Base-by-base conservation (phyloP, 2,888 invertebrate species). In the Tachystola acroxantha region DNA sequence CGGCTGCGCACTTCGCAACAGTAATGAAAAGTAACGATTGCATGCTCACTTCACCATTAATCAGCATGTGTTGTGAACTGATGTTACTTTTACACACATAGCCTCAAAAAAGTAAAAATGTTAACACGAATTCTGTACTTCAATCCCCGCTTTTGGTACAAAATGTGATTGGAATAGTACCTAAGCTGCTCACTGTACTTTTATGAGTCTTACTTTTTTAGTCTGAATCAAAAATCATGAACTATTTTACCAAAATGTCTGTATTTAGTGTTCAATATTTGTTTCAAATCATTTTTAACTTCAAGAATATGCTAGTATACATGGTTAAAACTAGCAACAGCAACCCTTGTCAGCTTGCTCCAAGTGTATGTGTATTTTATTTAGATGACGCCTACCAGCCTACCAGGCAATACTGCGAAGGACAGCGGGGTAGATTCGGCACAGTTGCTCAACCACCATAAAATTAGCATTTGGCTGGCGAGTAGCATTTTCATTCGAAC, bases 11-110 rank as follows among this genome's bases (percentile, higher is more conserved):
- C 82, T 82, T 82, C 72, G 70, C 66, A 75, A 72, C 81, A 71
- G 78, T 86, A 86, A 86, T 86, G 85, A 84, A 85, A 86, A 86
- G 79, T 84, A 86, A 86, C 84, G 85, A 82, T 85, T 80, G 79
- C 80, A 82, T 81, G 79, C 68, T 64, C 71, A 75, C 73, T 77
- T 64, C 57, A 54, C 75, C 81, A 85, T 86, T 81, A 82, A 84
- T 86, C 85, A 84, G 77, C 54, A 50, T 63, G 59, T 57, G 59
- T 61, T 41, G 42, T 55, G 53, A 43, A 57, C 57, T 49, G 50
- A 49, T 58, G 54, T 53, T 58, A 53, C 53, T 51, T 42, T 42
- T 45, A 16, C 3, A 16, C 16, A 16, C 16, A 16, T n/a, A 6
- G 16, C 16, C 16, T 4, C 16, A 16, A 6, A 16, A 16, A 4